Conservation (phyloP, 2,888 invertebrate genomes). For the Ariolimax columbianus region DNA sequence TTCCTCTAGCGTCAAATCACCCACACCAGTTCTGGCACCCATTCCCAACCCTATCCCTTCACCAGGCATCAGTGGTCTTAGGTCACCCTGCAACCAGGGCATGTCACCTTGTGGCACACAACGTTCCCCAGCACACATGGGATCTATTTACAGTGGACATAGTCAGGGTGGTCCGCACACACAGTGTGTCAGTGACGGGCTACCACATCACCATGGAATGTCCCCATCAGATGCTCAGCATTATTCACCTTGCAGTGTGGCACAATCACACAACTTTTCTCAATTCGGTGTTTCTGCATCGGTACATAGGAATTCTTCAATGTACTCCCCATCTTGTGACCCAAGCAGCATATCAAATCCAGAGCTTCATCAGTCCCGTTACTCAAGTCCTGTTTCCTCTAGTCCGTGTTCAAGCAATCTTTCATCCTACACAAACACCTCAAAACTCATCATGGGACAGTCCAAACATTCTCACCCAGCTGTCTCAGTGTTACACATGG, state of each 20-base stretch:
- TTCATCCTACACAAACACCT: neutral
- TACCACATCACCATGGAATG: slow-evolving; percentile 40
- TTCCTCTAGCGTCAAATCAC: slow-evolving; percentile 49
- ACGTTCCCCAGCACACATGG: slow-evolving; percentile 61
- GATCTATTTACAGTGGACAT: slow-evolving; percentile 47
- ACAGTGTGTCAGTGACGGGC: slow-evolving; percentile 28
- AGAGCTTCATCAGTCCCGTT: slow-evolving; percentile 34
- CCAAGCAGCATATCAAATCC: slow-evolving; percentile 28
- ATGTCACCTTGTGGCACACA: slow-evolving; percentile 58
- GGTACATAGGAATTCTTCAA: slow-evolving; percentile 44
- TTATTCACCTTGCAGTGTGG: slow-evolving; percentile 56
- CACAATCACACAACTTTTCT: slow-evolving; percentile 59
- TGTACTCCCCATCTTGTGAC: slow-evolving; percentile 37
- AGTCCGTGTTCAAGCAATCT: slow-evolving; percentile 33
- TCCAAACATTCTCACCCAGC: slow-evolving; percentile 21
- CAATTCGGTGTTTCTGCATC: slow-evolving; percentile 49
- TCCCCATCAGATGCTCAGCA: slow-evolving; percentile 55
- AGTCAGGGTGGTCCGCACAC: slow-evolving; percentile 36
- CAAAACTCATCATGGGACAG: slow-evolving; percentile 17
- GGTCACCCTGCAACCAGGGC: slow-evolving; percentile 65
- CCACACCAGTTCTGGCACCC: slow-evolving; percentile 40
- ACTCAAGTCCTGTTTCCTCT: slow-evolving; percentile 33
- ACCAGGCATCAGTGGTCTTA: slow-evolving; percentile 60
- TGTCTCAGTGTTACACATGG: slow-evolving; percentile 21
- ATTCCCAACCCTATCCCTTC: slow-evolving; percentile 57